These are phyloP conservation scores for Drosophila ogumai DNA, from an alignment of 1,140 invertebrate genomes.

Conservation along the genomic window DNA sequence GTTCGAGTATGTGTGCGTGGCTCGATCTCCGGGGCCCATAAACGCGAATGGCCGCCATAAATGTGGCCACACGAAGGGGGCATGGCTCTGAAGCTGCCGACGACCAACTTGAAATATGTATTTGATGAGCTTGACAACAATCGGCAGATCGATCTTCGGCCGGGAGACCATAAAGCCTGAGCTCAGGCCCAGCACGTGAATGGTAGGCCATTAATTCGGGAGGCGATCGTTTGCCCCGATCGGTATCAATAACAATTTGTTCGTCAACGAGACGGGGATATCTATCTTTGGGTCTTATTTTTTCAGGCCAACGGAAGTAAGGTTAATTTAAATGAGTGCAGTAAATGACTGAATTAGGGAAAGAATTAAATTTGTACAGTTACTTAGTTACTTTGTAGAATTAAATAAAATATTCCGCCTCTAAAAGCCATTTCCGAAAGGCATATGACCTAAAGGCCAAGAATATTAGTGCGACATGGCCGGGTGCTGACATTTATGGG, in stretches of 20 bases:
- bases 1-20: constrained; percentile 1
- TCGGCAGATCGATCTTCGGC: constrained; percentile 71
- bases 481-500: constrained; percentile 52
- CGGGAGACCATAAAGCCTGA: constrained; percentile 62
- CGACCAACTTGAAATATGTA: constrained; percentile 68
- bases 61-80: constrained; percentile 43
- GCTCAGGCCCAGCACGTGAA: constrained; percentile 48
- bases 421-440: constrained; percentile 27
- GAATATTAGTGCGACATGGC: constrained; percentile 32
- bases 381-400: constrained; percentile 28
- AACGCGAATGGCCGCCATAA: constrained; percentile 58
- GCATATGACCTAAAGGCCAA: constrained; percentile 16
- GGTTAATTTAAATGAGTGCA: constrained; percentile 42
- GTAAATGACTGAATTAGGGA: constrained; percentile 55
- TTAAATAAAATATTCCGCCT: constrained; percentile 10
- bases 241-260: constrained; percentile 78
- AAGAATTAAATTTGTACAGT: constrained; percentile 37
- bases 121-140: constrained; percentile 80
- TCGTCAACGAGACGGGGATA: constrained; percentile 8
- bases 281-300: background rate
- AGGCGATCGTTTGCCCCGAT: constrained; percentile 73
- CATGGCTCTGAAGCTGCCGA: constrained; percentile 61
- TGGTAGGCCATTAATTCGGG: constrained; percentile 64
- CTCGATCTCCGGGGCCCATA: constrained; percentile 28
- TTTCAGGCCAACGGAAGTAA: constrained; percentile 58